Evolutionary conservation across 64 coral and sea anemone genomes (phyloP), one percentile per base, ranked within the genome.

Genomic region (Pocillopora verrucosa): DNA sequence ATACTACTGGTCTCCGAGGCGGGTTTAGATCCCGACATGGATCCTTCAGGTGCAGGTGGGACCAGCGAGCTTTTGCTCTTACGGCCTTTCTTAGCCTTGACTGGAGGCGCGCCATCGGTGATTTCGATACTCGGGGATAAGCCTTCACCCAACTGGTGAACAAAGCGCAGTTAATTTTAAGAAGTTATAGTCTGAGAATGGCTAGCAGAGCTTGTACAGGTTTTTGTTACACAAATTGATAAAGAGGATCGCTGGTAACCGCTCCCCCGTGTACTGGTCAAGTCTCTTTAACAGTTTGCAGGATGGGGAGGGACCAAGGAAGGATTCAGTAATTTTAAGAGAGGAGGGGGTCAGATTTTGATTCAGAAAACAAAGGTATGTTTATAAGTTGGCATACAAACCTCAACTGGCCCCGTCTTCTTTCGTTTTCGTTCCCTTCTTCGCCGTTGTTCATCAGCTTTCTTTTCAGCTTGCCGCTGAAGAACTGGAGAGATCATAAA

Each of bases 401-500:
- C 94, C 82, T 93, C 94, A 65, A 72, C 91, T 9, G 94, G 65
- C 75, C 22, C 58, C 2, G 80, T 88, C 65, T 96, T 96, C 70
- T 96, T 96, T 51, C 94, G 36, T 77, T 96, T 96, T 10, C 94
- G 75, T 51, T 96, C 94, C 57, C 94, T 90, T 77, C 94, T 76
- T 12, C 92, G 92, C 34, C 94, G 72, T 77, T 96, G 94, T 36
- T 96, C 94, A 56, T 96, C 94, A 36, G 94, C 94, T 16, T 96
- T 96, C 74, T 96, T 96, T 58, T 96, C 94, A 59, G 94, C 94
- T 93, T 96, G 94, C 34, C 94, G 87, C 69, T 90, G 92, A 15
- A 96, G 83, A 88, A 96, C 94, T 96, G 77, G 10, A 74, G 4
- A 34, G 30, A 79, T 16, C 6, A 82, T 62, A 81, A 4, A 59